phyloP scores from a whole-genome alignment of 2,797 vertebrate genomes.

The Acanthurus tractus region DNA sequence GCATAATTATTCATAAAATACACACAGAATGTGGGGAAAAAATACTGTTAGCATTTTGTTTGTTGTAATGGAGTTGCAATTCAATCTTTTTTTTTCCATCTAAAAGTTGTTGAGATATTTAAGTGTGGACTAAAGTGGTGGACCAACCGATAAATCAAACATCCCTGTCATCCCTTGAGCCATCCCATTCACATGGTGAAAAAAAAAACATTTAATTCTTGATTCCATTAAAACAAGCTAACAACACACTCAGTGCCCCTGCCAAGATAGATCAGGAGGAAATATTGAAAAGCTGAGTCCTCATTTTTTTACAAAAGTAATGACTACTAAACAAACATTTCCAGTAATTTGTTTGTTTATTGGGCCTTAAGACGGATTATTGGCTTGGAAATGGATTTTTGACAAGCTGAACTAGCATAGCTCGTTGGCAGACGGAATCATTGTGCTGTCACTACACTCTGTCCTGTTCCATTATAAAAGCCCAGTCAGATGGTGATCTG shows the following conservation, averaged over 20 bases:
- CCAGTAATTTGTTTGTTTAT: slow-evolving; percentile 31
- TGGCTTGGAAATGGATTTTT: slow-evolving; percentile 28
- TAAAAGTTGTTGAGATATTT: no score
- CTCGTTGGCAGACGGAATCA: slow-evolving; percentile 35
- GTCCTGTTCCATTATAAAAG: slow-evolving; percentile 34
- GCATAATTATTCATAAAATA: no score
- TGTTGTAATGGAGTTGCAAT: neutral
- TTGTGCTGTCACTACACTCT: slow-evolving; percentile 22
- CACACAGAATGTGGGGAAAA: neutral
- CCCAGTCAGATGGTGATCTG: slow-evolving; percentile 39
- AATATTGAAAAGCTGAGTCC: neutral
- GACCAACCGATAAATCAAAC: no score
- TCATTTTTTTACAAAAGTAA: slow-evolving; percentile 4
- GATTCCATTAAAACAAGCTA: neutral
- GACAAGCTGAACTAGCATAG: slow-evolving; percentile 19
- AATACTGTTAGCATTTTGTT: slow-evolving; percentile 8
- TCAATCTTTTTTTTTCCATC: no score
- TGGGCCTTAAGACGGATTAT: slow-evolving; percentile 20
- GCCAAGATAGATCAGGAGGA: neutral
- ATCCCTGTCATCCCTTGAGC: no score
- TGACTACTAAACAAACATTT: slow-evolving; percentile 24
- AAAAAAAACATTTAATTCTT: neutral
- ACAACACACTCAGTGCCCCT: neutral
- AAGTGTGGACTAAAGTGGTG: no score
- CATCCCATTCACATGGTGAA: no score